Percentiles rank a stretch among this genome's conserved stretches.
Evolutionary conservation across 1,140 invertebrate genomes (phyloP).

Genomic region (Globodera rostochiensis): DNA sequence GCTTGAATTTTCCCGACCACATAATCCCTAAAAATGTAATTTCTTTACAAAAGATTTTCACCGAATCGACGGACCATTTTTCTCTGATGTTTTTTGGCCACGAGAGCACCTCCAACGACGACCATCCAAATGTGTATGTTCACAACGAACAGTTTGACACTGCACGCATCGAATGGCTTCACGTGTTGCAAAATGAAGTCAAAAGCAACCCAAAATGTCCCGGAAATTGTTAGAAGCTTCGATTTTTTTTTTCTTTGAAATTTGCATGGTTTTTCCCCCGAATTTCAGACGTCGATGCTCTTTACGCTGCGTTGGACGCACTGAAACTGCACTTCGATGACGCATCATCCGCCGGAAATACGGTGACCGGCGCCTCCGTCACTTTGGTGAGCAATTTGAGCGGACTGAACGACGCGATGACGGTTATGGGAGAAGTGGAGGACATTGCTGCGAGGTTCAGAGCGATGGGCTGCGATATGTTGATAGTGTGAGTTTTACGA

Average conservation of each 20-base stretch:
- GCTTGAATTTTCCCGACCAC: too few species aligned
- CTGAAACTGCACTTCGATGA: conserved; percentile 38
- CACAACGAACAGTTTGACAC: conserved; percentile 40
- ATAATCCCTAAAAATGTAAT: too few species aligned
- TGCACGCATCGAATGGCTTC: conserved; percentile 36
- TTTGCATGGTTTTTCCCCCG: background rate
- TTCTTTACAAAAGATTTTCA: conserved; percentile 32
- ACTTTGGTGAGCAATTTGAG: conserved; percentile 37
- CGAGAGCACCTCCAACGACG: conserved; percentile 26
- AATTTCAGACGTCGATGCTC: conserved; percentile 33
- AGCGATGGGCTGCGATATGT: conserved; percentile 18
- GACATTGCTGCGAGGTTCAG: conserved; percentile 31
- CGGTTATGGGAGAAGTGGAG: background rate
- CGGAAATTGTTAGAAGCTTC: conserved; percentile 35
- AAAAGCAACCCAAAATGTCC: conserved; percentile 30
- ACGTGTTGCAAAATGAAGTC: conserved; percentile 39
- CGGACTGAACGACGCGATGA: conserved; percentile 22
- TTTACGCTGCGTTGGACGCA: conserved; percentile 39
- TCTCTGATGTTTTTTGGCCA: conserved; percentile 42
- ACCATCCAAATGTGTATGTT: conserved; percentile 39
- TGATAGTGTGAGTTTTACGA: conserved; percentile 28
- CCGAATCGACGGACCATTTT: conserved; percentile 38
- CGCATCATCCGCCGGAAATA: background rate
- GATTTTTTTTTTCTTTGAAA: background rate
- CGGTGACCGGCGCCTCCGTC: conserved; percentile 24